These are phyloP conservation scores for Turdus rufiventris DNA, from an alignment of 2,113 vertebrate species.

Conservation along the genomic window DNA sequence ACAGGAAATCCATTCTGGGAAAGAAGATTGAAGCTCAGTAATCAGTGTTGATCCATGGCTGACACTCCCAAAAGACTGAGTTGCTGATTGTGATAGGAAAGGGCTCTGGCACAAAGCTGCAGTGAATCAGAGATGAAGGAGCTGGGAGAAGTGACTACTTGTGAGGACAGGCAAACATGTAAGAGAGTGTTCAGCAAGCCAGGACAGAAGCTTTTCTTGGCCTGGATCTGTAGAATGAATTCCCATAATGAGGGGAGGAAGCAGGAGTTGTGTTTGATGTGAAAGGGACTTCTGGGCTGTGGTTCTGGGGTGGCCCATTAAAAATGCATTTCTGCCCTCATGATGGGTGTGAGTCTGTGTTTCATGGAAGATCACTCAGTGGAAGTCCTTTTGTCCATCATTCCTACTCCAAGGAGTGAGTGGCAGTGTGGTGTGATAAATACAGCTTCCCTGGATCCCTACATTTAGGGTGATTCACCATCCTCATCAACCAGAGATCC, in stretches of 20 bases:
- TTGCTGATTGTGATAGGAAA: not conserved
- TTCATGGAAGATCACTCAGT: not conserved
- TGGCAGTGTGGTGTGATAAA: not conserved
- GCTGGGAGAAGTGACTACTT: not conserved
- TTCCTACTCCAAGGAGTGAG: not conserved
- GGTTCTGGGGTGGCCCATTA: not conserved
- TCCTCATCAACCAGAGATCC: not conserved
- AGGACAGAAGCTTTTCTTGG: not conserved
- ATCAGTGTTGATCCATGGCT: not conserved
- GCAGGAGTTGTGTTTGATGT: not conserved
- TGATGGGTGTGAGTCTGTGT: not conserved
- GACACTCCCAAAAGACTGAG: not conserved
- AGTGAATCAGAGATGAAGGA: not conserved
- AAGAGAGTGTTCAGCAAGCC: not conserved
- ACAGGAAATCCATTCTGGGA: conserved; percentile 45
- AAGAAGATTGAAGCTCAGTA: not conserved
- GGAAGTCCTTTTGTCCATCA: not conserved
- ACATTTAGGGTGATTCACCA: not conserved
- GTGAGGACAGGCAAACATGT: not conserved
- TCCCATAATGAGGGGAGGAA: not conserved
- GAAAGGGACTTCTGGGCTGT: not conserved
- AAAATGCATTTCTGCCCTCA: not conserved
- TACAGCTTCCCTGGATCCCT: not conserved
- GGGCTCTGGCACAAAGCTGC: not conserved
- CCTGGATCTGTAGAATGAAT: not conserved